Percentiles rank a stretch among this genome's conserved stretches.
Evolutionary conservation across 1,140 invertebrate genomes (phyloP).

Genomic region (Eueides isabella): DNA sequence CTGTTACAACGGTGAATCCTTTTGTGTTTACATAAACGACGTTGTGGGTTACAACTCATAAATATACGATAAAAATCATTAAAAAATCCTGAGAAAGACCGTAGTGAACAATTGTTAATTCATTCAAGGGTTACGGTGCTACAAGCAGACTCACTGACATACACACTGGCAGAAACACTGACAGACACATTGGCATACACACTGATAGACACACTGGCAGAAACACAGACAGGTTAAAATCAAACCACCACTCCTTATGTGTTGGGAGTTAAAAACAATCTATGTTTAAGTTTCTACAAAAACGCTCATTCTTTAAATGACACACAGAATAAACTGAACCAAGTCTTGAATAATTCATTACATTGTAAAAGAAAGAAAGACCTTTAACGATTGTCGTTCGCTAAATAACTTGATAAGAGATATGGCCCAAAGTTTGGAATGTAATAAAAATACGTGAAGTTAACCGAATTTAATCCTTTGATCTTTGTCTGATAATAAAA

Average conservation of each 20-base stretch:
- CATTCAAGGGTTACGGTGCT: too few species aligned
- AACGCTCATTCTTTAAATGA: conserved; percentile 35
- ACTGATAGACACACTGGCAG: too few species aligned
- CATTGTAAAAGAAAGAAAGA: conserved; percentile 15
- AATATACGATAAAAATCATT: too few species aligned
- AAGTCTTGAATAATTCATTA: conserved; percentile 55
- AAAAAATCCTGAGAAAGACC: too few species aligned
- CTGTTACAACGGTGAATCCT: too few species aligned
- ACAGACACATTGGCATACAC: too few species aligned
- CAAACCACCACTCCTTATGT: too few species aligned
- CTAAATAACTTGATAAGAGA: conserved; percentile 24
- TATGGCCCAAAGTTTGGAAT: conserved; percentile 10
- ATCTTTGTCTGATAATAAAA: conserved; percentile 7
- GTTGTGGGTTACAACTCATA: not conserved
- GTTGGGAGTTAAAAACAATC: not conserved
- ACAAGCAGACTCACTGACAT: too few species aligned
- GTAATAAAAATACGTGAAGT: conserved; percentile 11
- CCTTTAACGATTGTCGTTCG: conserved; percentile 29
- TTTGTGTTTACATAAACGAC: too few species aligned
- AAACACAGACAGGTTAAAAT: too few species aligned
- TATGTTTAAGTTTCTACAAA: not conserved
- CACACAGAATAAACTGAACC: conserved; percentile 51
- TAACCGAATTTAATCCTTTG: conserved; percentile 14
- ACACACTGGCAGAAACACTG: too few species aligned
- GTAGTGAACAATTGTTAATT: too few species aligned